Evolutionary conservation across 2,888 invertebrate genomes (phyloP), one percentile per base, ranked within the genome.

Genomic region (Pachymerium ferrugineum): DNA sequence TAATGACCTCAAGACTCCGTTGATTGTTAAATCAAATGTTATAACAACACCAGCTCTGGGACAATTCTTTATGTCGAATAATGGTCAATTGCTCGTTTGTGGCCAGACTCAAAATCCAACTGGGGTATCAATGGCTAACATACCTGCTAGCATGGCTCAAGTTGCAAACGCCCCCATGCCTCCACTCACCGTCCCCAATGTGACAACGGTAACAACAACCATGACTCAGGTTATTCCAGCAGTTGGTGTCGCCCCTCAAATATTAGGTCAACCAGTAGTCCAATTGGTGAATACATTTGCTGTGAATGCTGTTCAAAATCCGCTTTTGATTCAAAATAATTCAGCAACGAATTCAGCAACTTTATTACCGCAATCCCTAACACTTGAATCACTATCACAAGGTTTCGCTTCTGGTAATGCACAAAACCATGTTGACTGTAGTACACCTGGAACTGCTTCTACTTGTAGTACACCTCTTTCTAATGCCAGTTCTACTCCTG

Each of bases 221-320:
- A 77, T 81, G 75, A 78, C 80, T 22, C 81, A 81, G 76, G 80
- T 81, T 35, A 80, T 81, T 47, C 81, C 81, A 35, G 77, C 80
- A 29, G 78, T 80, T 28, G 79, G 80, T 2, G 76, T 77, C 47
- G 76, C 77, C 1, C 78, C 77, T 19, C 77, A 77, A 69, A 75
- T 78, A 19, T 33, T 77, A 67, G 77, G 77, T 12, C 77, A 78
- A 54, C 76, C 76, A 22, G 77, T 80, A 75, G 78, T 80, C 74
- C 80, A 80, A 73, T 86, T 94, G 4, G 89, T 94, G 0, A 93
- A 93, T 80, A 88, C 92, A 89, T 90, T 77, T 42, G 77, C 78
- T 3, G 76, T 78, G 72, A 77, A 77, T 74, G 76, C 78, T 14
- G 76, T 78, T 77, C 78, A 78, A 54, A 78, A 77, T 76, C 77